Base-by-base conservation (phyloP, 2,888 invertebrate genomes). In the Lingula anatina region DNA sequence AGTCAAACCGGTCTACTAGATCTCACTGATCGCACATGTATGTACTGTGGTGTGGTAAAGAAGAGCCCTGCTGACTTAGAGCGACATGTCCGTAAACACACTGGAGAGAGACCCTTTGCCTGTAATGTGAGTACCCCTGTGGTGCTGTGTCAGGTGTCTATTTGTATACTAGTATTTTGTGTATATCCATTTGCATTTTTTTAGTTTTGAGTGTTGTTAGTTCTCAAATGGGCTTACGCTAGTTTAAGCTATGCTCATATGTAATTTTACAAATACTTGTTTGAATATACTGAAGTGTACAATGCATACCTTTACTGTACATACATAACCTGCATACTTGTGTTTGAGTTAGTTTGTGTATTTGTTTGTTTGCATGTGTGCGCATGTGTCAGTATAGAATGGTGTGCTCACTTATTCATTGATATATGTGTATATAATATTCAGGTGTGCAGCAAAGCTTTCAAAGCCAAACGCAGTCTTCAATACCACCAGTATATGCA, bases 401-500 rank as follows among this genome's bases (percentile, higher is more conserved):
- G 35, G 9, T 12, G 35, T 31, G 9, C n/a, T 12, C n/a, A 31
- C 9, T 31, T 31, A 31, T 31, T 9, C 9, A 31, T 31, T 31
- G 35, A 31, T 12, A 31, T 9, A 31, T 31, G 35, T 9, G 9
- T 31, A 12, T 31, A 15, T 9, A 31, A 12, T 31, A 15, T 58
- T 18, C 59, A 70, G 70, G 52, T 58, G 31, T 72, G 71, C 53
- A 55, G 60, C 9, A 67, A 65, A 49, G 59, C 62, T 7, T 73
- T 72, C 57, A 73, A 73, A 48, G 70, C 71, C 21, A 73, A 73
- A 50, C 56, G 68, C 26, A 71, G 66, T 47, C 62, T 73, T 20
- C 67, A 70, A 49, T 65, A 69, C 39, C 68, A 69, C 48, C 59
- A 62, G 53, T 50, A 55, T 38, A 57, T 60, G 44, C 49, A 60